These are phyloP conservation scores for Sigmodon hispidus DNA, from an alignment of 2,113 vertebrate genomes.

Conservation along the genomic window DNA sequence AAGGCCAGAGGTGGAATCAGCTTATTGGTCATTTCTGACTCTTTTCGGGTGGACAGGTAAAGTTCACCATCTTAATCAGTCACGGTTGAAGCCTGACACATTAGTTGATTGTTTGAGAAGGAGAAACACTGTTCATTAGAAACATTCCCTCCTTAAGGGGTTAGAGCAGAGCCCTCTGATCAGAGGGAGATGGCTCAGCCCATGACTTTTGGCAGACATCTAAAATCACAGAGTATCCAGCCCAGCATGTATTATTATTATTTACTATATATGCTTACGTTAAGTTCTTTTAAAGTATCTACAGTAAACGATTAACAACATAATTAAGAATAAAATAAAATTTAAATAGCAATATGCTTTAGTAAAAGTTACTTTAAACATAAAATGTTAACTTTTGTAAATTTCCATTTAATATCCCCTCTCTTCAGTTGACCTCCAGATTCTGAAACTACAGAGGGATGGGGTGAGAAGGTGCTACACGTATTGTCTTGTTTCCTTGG, in stretches of 20 bases:
- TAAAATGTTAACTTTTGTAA: not conserved
- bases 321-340: not conserved
- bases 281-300: not conserved
- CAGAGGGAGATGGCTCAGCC: not conserved
- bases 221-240: not conserved
- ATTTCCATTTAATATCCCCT: not conserved
- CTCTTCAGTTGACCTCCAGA: not conserved
- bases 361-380: not conserved
- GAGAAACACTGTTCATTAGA: not conserved
- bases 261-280: not conserved
- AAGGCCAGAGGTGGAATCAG: not conserved
- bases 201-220: not conserved
- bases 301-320: not conserved
- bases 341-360: not conserved
- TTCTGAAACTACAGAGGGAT: not conserved
- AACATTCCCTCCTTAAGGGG: not conserved
- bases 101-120: not conserved
- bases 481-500: not conserved
- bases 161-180: not conserved
- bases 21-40: not conserved
- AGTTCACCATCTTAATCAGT: too few species aligned
- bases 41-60: not conserved
- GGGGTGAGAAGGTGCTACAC: too few species aligned
- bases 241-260: not conserved
- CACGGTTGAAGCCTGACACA: not conserved